These are phyloP conservation scores for Limanda limanda DNA, from an alignment of 2,113 vertebrate genomes.

Conservation along the genomic window DNA sequence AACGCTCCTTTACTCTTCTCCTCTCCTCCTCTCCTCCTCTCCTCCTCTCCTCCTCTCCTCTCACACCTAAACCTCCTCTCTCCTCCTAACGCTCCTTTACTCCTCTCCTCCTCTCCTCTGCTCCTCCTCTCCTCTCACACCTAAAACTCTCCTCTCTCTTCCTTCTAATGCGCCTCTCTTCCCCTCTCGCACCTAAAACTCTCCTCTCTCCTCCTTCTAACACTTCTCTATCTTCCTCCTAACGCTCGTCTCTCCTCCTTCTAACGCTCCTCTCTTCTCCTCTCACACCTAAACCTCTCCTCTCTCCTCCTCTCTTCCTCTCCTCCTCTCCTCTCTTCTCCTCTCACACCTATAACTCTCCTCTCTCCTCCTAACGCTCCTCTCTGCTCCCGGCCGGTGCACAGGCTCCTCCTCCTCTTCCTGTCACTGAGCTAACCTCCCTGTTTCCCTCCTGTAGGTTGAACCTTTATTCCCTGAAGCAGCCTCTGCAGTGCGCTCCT, in stretches of 20 bases:
- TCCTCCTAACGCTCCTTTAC: background rate
- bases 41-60: conserved; percentile 15
- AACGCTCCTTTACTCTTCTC: background rate
- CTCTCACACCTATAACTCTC: background rate
- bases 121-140: conserved; percentile 19
- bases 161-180: too few relatives aligned
- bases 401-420: conserved; percentile 6
- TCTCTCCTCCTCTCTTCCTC: background rate
- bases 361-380: background rate
- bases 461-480: conserved; percentile 10
- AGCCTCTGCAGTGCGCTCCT: conserved; percentile 5
- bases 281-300: background rate
- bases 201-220: background rate
- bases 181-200: too few relatives aligned
- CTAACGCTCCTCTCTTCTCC: background rate
- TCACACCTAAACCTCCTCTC: background rate
- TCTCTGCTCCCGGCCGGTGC: background rate
- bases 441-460: conserved; percentile 54
- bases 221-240: conserved; percentile 10
- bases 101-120: too few relatives aligned
- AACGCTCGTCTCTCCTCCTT: background rate
- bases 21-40: conserved; percentile 12
- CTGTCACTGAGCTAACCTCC: conserved; percentile 54
- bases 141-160: too few relatives aligned
- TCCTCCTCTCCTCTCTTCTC: conserved; percentile 9